Conservation (phyloP, 2,888 invertebrate genomes). For the Gryllus longicercus region DNA sequence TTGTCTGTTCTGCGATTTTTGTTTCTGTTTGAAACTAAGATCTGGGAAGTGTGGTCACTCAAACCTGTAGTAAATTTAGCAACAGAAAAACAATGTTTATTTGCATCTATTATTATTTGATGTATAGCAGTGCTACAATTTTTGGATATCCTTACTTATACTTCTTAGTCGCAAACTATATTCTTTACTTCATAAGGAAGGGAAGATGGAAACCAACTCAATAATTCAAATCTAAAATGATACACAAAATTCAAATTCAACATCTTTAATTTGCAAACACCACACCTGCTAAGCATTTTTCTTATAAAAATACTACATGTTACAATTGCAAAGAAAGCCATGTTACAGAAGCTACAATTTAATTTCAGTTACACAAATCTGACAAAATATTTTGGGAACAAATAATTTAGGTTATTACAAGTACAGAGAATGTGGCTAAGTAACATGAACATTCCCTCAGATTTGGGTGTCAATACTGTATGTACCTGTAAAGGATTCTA, state of each 20-base stretch:
- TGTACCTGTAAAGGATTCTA: background rate
- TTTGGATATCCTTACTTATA: no score
- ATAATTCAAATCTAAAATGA: background rate
- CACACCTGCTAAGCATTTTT: conserved; percentile 43
- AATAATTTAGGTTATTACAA: background rate
- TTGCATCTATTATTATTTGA: no score
- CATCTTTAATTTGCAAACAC: conserved; percentile 33
- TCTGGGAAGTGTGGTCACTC: no score
- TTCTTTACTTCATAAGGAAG: background rate
- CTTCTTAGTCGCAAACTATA: no score
- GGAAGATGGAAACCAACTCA: background rate
- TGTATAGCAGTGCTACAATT: no score
- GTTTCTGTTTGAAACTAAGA: no score
- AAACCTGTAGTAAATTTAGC: no score
- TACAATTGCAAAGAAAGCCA: conserved; percentile 28
- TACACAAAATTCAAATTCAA: conserved; percentile 29
- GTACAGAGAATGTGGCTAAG: conserved; percentile 4
- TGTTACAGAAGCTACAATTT: conserved; percentile 9
- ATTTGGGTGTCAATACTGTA: background rate
- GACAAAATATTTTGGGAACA: conserved; percentile 20
- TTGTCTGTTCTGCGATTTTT: no score
- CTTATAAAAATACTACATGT: conserved; percentile 46
- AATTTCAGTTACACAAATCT: conserved; percentile 22
- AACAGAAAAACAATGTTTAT: no score
- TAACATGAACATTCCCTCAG: background rate